phyloP scores from a whole-genome alignment of 2,113 vertebrate genomes.

The Setophaga coronata region DNA sequence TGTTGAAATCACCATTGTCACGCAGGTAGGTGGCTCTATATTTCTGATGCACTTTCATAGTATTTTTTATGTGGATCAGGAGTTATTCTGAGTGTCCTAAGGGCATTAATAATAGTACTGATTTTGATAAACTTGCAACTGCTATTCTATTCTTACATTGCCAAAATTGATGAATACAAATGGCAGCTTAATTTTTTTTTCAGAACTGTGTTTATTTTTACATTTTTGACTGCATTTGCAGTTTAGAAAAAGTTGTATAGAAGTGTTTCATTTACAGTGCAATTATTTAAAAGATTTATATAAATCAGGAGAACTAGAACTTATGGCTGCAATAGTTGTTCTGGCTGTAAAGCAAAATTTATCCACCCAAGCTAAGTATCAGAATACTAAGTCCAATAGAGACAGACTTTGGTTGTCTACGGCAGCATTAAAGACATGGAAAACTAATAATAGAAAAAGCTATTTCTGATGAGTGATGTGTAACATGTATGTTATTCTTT shows the following conservation, averaged over 20 bases:
- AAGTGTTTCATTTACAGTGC: neutral
- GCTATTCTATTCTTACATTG: neutral
- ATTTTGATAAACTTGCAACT: neutral
- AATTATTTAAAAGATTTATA: neutral
- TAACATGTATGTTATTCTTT: conserved; percentile 65
- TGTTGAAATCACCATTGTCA: neutral
- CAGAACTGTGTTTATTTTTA: neutral
- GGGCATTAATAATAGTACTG: neutral
- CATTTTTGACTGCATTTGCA: neutral
- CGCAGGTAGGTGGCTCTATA: neutral
- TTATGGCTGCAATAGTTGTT: neutral
- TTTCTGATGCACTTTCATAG: neutral
- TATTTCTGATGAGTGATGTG: conserved; percentile 58
- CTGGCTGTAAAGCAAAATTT: conserved; percentile 17
- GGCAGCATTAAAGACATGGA: conserved; percentile 39
- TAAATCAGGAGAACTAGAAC: neutral
- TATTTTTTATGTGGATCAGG: neutral
- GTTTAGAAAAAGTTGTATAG: neutral
- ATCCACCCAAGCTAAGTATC: neutral
- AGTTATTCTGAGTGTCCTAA: neutral
- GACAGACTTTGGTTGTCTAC: conserved; percentile 37
- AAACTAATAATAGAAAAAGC: conserved; percentile 68
- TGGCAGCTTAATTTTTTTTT: neutral
- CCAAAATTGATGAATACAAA: neutral
- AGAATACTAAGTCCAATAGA: neutral